Percentiles rank a stretch among this genome's conserved stretches.
phyloP scores from a whole-genome alignment of 2,888 invertebrate species.

The Nycteola revayana region DNA sequence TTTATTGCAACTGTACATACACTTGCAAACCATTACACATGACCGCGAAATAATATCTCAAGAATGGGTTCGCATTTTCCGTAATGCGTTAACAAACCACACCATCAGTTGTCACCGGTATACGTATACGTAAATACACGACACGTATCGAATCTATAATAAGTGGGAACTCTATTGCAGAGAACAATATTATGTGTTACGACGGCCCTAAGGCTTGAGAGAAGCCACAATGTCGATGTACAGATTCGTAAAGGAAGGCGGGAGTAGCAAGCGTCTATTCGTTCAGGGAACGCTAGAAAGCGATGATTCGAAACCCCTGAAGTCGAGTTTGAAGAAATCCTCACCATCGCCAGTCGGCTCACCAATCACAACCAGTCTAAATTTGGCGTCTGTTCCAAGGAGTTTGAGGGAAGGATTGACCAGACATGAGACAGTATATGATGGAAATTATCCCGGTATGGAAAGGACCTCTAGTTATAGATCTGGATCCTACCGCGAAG shows the following conservation, averaged over 20 bases:
- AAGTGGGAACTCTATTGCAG: conserved; percentile 48
- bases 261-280: conserved; percentile 85
- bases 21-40: conserved; percentile 8
- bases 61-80: conserved; percentile 22
- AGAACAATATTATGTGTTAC: conserved; percentile 61
- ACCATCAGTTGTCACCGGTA: conserved; percentile 42
- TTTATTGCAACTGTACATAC: background rate
- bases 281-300: conserved; percentile 88
- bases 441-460: conserved; percentile 75
- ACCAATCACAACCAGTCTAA: conserved; percentile 84
- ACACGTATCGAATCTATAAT: conserved; percentile 72
- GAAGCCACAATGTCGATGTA: conserved; percentile 86
- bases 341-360: conserved; percentile 79
- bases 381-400: conserved; percentile 79
- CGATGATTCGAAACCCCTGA: conserved; percentile 79
- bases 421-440: conserved; percentile 74
- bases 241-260: conserved; percentile 88
- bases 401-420: conserved; percentile 78
- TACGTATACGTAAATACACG: conserved; percentile 29
- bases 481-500: conserved; percentile 68
- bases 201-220: conserved; percentile 55
- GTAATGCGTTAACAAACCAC: conserved; percentile 33
- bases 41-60: conserved; percentile 18
- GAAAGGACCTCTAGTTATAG: conserved; percentile 65
- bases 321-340: conserved; percentile 78